Evolutionary conservation across 2,888 invertebrate species (phyloP).

Genomic region (Tenthredo mesomela): DNA sequence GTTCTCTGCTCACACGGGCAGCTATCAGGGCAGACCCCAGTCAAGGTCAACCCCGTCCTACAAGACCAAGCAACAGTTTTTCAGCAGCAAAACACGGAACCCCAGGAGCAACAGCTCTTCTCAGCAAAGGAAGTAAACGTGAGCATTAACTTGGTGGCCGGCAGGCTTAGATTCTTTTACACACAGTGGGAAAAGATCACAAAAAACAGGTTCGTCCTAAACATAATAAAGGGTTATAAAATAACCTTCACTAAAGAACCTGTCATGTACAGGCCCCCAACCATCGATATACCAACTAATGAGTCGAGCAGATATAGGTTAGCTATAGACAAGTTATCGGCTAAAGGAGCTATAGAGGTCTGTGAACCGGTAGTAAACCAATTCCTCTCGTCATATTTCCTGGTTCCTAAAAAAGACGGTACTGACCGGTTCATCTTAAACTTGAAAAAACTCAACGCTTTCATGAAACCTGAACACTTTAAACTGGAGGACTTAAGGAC

Average conservation of each 20-base stretch:
- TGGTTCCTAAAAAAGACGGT: constrained; percentile 57
- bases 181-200: not conserved
- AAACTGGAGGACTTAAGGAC: constrained; percentile 63
- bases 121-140: not conserved
- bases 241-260: not conserved
- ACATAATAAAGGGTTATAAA: not conserved
- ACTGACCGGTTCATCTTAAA: not conserved
- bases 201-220: constrained; percentile 2
- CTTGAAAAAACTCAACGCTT: not conserved
- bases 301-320: not conserved
- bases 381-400: constrained; percentile 58
- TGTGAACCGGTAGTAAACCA: constrained; percentile 49
- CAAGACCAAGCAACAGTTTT: not conserved
- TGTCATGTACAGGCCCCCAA: not conserved
- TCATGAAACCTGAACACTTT: constrained; percentile 58
- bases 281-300: not conserved
- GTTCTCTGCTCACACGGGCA: not conserved
- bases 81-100: not conserved
- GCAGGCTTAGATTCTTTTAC: not conserved
- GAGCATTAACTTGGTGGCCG: not conserved
- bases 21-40: not conserved
- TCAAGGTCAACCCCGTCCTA: not conserved
- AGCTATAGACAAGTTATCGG: not conserved
- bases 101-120: not conserved
- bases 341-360: not conserved